These are phyloP conservation scores for Pogonomyrmex californicus DNA, from an alignment of 1,140 invertebrate species.

Conservation along the genomic window DNA sequence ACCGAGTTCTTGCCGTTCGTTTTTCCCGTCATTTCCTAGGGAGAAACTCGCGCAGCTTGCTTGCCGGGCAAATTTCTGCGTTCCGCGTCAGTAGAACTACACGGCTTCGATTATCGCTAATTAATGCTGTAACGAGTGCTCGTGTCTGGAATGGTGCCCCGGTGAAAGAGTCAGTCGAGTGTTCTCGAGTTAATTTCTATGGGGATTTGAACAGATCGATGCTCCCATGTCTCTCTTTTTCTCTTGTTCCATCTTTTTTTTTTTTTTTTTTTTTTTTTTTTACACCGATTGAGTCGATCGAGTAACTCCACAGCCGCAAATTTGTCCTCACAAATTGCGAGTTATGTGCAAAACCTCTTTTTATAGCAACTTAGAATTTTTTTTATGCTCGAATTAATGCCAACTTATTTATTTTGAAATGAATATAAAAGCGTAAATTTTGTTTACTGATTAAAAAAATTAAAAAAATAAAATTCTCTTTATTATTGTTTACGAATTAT, in stretches of 20 bases:
- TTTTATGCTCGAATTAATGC: neutral
- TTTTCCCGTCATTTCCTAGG: slow-evolving; percentile 35
- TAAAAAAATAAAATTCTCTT: neutral
- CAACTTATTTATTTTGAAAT: neutral
- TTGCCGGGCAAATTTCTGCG: slow-evolving; percentile 61
- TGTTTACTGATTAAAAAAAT: neutral
- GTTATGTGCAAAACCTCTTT: neutral
- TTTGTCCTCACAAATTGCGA: neutral
- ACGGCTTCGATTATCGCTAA: slow-evolving; percentile 72
- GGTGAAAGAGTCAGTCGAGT: slow-evolving; percentile 71
- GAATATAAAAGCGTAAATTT: neutral
- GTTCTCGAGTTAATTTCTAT: slow-evolving; percentile 77
- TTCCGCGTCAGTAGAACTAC: slow-evolving; percentile 70
- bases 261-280: neutral
- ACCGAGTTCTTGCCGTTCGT: slow-evolving; percentile 27
- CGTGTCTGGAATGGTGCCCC: slow-evolving; percentile 62
- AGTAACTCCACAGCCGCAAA: neutral
- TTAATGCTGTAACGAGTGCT: slow-evolving; percentile 75
- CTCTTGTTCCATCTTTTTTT: slow-evolving; percentile 6
- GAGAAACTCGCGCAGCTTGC: slow-evolving; percentile 43
- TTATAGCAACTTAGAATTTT: neutral
- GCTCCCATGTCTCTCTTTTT: neutral
- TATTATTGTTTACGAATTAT: neutral
- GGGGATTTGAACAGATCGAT: slow-evolving; percentile 75
- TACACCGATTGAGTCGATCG: slow-evolving; percentile 32